Evolutionary conservation across 2,888 invertebrate species (phyloP), one percentile per base, ranked within the genome.

Genomic region (Lycocerus yunnanus): DNA sequence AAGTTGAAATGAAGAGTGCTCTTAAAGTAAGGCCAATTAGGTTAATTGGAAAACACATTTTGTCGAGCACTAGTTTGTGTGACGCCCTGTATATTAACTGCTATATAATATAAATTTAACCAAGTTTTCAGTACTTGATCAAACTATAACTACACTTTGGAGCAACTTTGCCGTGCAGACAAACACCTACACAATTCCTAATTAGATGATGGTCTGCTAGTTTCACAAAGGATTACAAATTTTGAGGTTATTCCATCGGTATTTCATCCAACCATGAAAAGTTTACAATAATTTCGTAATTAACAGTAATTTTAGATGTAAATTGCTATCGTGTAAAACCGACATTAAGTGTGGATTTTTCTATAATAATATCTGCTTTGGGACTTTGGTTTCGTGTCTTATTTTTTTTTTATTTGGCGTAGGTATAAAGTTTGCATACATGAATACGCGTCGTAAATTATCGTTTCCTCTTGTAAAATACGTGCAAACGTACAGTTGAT

Each of bases 401-500:
- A 43, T 43, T 43, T 43, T 43, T 43, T n/a, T 43, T 43, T 43
- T 43, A 43, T 43, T 43, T 43, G 43, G 43, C n/a, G 43, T 21
- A 9, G 21, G 21, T 43, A 43, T 61, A 18, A 61, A 61, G 18
- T 61, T 61, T 61, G 61, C 18, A 61, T 61, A 61, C 61, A n/a
- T 16, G 61, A 18, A 61, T 61, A 61, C 74, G 71, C 74, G 67
- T 72, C 67, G 61, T 72, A 72, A 72, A 72, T 61, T 67, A 67
- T 72, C 60, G 60, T 67, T 61, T 67, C 67, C 59, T 21, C 24
- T 14, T 67, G 58, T 69, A 73, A 66, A 65, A 72, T 75, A 71
- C 65, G 72, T 75, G 72, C 66, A 71, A 69, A 72, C 69, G 61
- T 68, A 65, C 63, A 58, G 66, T 20, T 66, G 65, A 75, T 75